These are phyloP conservation scores for Tarsius wallacei DNA, from an alignment of 2,797 vertebrate genomes.

Conservation along the genomic window DNA sequence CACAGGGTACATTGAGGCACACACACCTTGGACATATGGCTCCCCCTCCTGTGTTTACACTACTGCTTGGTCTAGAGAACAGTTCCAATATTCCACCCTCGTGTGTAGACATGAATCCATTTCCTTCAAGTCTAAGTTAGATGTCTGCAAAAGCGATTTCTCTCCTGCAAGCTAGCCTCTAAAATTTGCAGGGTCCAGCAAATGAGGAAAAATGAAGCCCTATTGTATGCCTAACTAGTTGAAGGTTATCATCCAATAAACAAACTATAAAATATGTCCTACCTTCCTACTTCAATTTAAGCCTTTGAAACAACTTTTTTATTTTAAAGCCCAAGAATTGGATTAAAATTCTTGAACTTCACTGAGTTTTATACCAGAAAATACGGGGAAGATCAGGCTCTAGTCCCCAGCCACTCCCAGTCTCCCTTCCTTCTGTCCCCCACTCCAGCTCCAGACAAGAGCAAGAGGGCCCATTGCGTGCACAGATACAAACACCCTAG, in stretches of 20 bases:
- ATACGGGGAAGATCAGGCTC: background rate
- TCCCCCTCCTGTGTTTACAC: too few species aligned
- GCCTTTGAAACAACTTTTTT: background rate
- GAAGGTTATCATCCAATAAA: background rate
- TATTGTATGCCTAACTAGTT: background rate
- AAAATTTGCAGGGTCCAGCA: background rate
- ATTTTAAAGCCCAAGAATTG: background rate
- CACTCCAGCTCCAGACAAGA: background rate
- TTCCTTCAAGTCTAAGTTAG: background rate
- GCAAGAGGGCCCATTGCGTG: rapidly evolving
- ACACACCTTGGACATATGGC: background rate
- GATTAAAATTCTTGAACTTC: background rate
- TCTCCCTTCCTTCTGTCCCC: too few species aligned
- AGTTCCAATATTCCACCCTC: too few species aligned
- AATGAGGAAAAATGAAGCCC: background rate
- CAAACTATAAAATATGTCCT: background rate
- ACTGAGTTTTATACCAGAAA: background rate
- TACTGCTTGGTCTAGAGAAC: background rate
- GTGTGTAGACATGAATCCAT: too few species aligned
- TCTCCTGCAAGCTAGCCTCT: background rate
- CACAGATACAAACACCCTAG: background rate
- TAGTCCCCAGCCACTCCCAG: background rate
- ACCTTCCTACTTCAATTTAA: background rate
- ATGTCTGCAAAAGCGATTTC: background rate
- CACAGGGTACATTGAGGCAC: background rate